Evolutionary conservation across 2,888 invertebrate species (phyloP).

Genomic region (Mesopsocus fuscifrons): DNA sequence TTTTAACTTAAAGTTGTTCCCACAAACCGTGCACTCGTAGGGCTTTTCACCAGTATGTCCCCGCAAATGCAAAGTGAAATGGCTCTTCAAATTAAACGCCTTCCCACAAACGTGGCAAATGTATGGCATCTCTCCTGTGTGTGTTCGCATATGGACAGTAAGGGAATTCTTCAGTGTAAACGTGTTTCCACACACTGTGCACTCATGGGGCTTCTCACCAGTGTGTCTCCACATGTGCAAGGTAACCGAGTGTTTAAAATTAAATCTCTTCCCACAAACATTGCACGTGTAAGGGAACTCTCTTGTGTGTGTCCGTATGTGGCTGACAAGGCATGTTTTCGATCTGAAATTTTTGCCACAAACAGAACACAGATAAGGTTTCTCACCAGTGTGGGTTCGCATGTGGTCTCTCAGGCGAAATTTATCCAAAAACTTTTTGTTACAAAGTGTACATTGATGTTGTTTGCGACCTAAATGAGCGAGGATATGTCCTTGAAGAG

Average conservation of each 20-base stretch:
- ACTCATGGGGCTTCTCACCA: no score
- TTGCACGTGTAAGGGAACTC: no score
- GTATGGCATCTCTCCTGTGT: no score
- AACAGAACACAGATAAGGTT: neutral
- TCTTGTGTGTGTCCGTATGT: no score
- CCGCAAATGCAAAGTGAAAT: neutral
- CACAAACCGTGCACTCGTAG: neutral
- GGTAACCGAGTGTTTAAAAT: no score
- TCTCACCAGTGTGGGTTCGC: conserved; percentile 3
- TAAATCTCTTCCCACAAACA: no score
- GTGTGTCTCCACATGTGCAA: no score
- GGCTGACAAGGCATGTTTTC: no score
- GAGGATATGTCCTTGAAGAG: conserved; percentile 9
- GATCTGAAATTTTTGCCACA: neutral
- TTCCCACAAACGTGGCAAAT: neutral
- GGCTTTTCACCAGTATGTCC: no score
- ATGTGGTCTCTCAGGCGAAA: conserved; percentile 8
- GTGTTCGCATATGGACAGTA: neutral
- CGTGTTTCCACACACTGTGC: no score
- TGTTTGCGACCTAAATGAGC: conserved; percentile 11
- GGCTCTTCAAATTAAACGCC: neutral
- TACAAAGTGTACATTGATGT: conserved; percentile 7
- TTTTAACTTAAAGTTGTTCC: neutral
- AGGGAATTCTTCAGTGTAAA: neutral
- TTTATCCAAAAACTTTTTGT: conserved; percentile 5